Conservation (phyloP, 1,140 invertebrate species). For the Drosophila ercepeae region DNA sequence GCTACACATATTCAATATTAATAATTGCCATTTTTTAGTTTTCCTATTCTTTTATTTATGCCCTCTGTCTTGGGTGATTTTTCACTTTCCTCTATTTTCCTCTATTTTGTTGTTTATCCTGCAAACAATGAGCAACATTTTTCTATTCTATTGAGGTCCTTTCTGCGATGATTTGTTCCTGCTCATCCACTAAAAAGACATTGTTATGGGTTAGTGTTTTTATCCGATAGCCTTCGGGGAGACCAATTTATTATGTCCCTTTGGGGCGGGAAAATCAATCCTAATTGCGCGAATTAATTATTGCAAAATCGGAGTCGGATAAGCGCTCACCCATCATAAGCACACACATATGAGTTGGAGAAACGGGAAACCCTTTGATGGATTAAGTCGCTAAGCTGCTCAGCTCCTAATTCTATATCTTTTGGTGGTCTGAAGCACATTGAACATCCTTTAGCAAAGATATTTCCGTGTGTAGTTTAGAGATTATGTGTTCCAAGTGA, state of each 20-base stretch:
- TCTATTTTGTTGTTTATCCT: constrained; percentile 63
- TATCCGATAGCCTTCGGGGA: neutral
- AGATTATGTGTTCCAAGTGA: constrained; percentile 1
- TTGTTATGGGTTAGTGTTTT: constrained; percentile 35
- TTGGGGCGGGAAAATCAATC: constrained; percentile 29
- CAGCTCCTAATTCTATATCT: neutral
- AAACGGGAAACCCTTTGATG: constrained; percentile 21
- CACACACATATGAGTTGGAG: neutral
- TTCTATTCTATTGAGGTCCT: constrained; percentile 10
- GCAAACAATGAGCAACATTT: constrained; percentile 72
- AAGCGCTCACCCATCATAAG: constrained; percentile 16
- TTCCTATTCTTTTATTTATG: constrained; percentile 1
- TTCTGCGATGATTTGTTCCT: constrained; percentile 13
- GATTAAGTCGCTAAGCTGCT: constrained; percentile 30
- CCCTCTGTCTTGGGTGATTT: constrained; percentile 12
- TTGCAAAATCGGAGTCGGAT: constrained; percentile 26
- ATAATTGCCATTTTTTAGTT: constrained; percentile 72
- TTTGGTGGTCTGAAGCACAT: constrained; percentile 21
- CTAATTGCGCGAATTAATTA: constrained; percentile 56
- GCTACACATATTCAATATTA: constrained; percentile 73
- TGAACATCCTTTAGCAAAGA: constrained; percentile 39
- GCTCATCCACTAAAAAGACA: constrained; percentile 13
- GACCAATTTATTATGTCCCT: neutral
- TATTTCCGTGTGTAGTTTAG: constrained; percentile 8
- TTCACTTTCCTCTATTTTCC: constrained; percentile 12